Evolutionary conservation across 2,113 vertebrate species (phyloP), one percentile per base, ranked within the genome.

Genomic region (Pseudopodoces humilis): DNA sequence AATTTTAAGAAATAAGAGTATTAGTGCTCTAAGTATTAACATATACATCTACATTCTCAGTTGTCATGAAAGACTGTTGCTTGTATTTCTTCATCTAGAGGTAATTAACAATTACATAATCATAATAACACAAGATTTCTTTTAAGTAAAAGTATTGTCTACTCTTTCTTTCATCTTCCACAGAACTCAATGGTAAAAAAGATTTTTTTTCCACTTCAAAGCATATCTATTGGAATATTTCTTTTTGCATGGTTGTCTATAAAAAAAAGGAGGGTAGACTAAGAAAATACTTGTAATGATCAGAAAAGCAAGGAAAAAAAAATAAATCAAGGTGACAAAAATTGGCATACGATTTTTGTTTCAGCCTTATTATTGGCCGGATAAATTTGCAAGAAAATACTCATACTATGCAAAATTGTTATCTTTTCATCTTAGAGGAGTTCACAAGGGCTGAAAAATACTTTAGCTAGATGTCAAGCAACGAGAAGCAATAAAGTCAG

Each of bases 1-100:
- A 94, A 96, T 93, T 87, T 94, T 50, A 96, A 80, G 91, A 86
- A 97, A 96, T 70, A 39, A 85, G 50, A 91, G 53, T 41, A 67
- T 59, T 46, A 97, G 59, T 70, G 28, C 46, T 77, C 44, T 44
- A 80, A 86, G 27, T 52, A 83, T 33, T 65, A 90, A 71, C 28
- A 80, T 16, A 74, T 24, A 47, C 16, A n/a, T 30, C 30, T 64
- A 83, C 18, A 83, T 58, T 82, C 39, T 85, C 28, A 50, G 4
- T 33, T 43, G 12, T 56, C 41, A 71, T 15, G 4, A 68, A 62
- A 85, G 5, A 70, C 30, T 33, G 10, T 13, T 80, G 33, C 13
- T 86, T 83, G 27, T 67, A 41, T 49, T 71, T 56, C n/a, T 41
- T 88, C 25, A 37, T 22, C 43, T 44, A 14, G 52, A 84, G 11